Conservation (phyloP, 2,888 invertebrate genomes). For the Andrena marginata region DNA sequence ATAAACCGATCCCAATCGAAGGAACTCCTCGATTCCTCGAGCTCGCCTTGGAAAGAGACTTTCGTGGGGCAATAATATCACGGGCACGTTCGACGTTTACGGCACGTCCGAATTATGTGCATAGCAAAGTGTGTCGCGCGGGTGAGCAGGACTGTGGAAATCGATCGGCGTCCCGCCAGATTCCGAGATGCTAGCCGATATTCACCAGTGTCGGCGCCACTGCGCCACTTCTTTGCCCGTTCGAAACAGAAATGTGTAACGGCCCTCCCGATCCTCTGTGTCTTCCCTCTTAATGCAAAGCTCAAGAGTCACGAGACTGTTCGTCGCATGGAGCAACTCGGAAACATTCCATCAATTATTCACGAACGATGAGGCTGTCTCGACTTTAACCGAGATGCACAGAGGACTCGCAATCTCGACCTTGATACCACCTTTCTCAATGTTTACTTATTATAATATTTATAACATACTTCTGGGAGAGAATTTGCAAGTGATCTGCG, state of each 20-base stretch:
- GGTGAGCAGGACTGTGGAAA: slow-evolving; percentile 69
- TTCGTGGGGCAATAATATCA: slow-evolving; percentile 1
- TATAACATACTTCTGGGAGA: too few relatives aligned
- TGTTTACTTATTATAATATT: too few relatives aligned
- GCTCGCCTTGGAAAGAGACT: background rate
- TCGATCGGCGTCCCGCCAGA: slow-evolving; percentile 80
- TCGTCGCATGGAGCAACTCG: background rate
- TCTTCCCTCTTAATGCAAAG: background rate
- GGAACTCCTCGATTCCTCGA: background rate
- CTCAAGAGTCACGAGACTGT: background rate
- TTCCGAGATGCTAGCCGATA: slow-evolving; percentile 69
- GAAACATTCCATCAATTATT: background rate
- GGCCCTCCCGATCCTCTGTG: slow-evolving; percentile 26
- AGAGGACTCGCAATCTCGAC: background rate
- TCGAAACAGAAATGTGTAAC: slow-evolving; percentile 43
- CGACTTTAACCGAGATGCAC: background rate
- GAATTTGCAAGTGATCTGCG: too few relatives aligned
- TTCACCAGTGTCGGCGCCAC: slow-evolving; percentile 77
- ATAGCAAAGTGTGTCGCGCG: slow-evolving; percentile 57
- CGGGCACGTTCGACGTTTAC: slow-evolving; percentile 19
- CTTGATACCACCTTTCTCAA: too few relatives aligned
- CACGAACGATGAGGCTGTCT: background rate
- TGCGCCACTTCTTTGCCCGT: slow-evolving; percentile 54
- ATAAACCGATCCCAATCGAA: background rate
- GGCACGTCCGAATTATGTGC: slow-evolving; percentile 44